Base-by-base conservation (phyloP, 1,140 invertebrate species). In the Drosophila albomicans region DNA sequence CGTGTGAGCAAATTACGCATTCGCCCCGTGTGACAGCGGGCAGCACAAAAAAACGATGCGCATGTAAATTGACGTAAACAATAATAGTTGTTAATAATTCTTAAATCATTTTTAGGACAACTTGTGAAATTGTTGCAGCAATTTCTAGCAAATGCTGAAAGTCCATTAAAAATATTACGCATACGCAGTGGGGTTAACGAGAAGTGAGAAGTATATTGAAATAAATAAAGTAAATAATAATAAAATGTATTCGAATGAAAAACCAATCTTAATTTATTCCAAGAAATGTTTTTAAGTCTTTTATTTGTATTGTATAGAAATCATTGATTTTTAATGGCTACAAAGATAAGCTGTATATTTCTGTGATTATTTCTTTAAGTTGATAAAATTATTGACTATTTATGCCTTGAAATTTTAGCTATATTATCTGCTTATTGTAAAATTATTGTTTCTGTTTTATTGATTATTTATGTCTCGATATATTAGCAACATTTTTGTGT, bases 1-100 rank as follows among this genome's bases (percentile, higher is more conserved):
- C 48, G 62, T 11, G 35, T 28, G 25, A 28, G 30, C 30, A 48
- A 46, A 82, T 82, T 80, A 82, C 77, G 81, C 77, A 82, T 84
- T 65, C 81, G 81, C 73, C 46, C 48, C 64, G 77, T 51, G 10
- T 66, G 51, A 67, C 69, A 30, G 2, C 7, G 49, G 52, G 8
- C 51, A 7, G 1, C 35, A 10, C 20, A 38, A 10, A 38, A 30
- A 32, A 16, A 10, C 20, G 20, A 25, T 16, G 32, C 51, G 20
- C 2, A 6, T 43, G 25, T n/a, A 15, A 30, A 30, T 30, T 43
- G 30, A 38, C 10, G 35, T 35, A 48, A 63, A 63, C 13, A 56
- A 0, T 32, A 15, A 49, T 20, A 43, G 8, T 16, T 58, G 56
- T 8, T 15, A 13, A 48, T 57, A 48, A 25, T 41, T 57, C 51